Base-by-base conservation (phyloP, 1,140 invertebrate genomes). In the Tyrophagus putrescentiae region DNA sequence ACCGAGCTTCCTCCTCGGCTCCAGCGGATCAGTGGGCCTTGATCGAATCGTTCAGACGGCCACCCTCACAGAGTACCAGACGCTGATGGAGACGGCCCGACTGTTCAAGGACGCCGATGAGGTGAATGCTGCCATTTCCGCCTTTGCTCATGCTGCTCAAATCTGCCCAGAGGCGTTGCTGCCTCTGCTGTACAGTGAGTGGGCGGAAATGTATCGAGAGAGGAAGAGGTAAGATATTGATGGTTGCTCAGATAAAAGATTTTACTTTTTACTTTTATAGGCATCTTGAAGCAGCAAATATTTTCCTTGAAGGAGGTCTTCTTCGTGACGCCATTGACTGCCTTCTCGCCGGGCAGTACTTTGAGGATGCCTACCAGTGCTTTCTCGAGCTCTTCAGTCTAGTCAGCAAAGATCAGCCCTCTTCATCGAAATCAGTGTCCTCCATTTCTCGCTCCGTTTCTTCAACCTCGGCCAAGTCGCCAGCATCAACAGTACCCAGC, bases 91-190 rank as follows among this genome's bases (percentile, higher is more conserved):
- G 18, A 41, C 57, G 7, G 62, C 62, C 3, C 13, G 62, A 32
- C 23, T 52, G 13, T 54, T 63, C 32, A 23, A 29, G 7, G 48
- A 63, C n/a, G 45, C 28, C 18, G 21, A 63, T 33, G 57, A 63
- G 56, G 16, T 63, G 6, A 63, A 60, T 54, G 62, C 44, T n/a
- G 62, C 62, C 11, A 60, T 63, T 21, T 52, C 57, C 11, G 62
- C 62, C n/a, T 63, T 50, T 42, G 28, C 60, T 16, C 62, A 63
- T 28, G 44, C 62, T 0, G n/a, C 53, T 28, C 32, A 42, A 16
- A 44, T 61, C 1, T 60, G 39, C n/a, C 28, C 34, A 1, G 1
- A 31, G 45, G 13, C 54, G 9, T 13, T 54, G 6, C 29, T 53
- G 25, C 13, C 57, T 4, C 9, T 32, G 3, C 28, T 63, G 29